Percentiles rank a stretch among this genome's conserved stretches.
phyloP scores from a whole-genome alignment of 2,888 invertebrate species.

The Eupithecia insigniata region DNA sequence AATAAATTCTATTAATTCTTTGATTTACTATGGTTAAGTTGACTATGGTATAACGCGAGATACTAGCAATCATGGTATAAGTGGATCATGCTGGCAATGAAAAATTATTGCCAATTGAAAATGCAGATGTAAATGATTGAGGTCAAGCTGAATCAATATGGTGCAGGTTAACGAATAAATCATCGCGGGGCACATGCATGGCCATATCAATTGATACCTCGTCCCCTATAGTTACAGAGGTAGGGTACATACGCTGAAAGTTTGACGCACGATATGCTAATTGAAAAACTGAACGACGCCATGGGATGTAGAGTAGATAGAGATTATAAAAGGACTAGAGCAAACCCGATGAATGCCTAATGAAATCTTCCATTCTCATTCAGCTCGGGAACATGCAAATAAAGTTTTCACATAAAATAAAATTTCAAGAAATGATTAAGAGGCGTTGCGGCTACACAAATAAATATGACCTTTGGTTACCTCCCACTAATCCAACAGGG shows the following conservation, averaged over 20 bases:
- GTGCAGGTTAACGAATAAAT: constrained; percentile 80
- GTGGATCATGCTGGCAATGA: constrained; percentile 44
- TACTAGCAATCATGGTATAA: no score
- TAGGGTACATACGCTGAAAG: constrained; percentile 41
- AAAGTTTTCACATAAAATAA: not conserved
- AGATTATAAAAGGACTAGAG: not conserved
- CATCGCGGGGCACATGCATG: constrained; percentile 69
- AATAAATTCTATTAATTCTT: constrained; percentile 3
- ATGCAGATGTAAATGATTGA: constrained; percentile 59
- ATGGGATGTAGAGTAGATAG: constrained; percentile 14
- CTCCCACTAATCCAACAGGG: not conserved
- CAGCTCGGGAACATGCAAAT: not conserved
- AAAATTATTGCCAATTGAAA: constrained; percentile 58
- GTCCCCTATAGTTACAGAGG: constrained; percentile 48
- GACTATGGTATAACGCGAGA: not conserved
- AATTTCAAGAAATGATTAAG: not conserved
- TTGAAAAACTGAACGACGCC: constrained; percentile 51
- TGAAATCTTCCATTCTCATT: no score
- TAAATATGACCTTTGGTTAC: constrained; percentile 1
- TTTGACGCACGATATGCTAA: constrained; percentile 50
- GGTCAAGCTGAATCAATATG: constrained; percentile 74
- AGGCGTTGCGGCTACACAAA: not conserved
- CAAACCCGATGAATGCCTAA: no score
- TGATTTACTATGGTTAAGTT: not conserved
- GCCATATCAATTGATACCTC: constrained; percentile 75